A percentile compares a stretch with the other conserved stretches of the same genome.
phyloP scores from a whole-genome alignment of 1,140 invertebrate genomes.

The Sitophilus oryzae region DNA sequence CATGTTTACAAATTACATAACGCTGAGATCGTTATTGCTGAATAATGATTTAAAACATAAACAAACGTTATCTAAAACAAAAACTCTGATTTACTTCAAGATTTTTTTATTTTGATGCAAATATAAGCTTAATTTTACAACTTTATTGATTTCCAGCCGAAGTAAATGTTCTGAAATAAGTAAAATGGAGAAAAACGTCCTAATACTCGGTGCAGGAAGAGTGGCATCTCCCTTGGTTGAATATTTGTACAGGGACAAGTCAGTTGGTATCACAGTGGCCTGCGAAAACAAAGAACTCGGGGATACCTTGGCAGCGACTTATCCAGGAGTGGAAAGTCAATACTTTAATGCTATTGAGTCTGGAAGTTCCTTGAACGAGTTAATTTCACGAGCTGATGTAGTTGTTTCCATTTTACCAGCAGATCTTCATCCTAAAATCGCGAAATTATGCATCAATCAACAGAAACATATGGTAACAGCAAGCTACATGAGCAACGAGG shows the following conservation, averaged over 20 bases:
- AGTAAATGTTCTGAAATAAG: conserved; percentile 50
- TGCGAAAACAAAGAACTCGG: conserved; percentile 85
- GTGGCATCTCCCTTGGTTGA: conserved; percentile 91
- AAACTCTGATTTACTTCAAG: no score
- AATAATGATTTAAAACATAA: no score
- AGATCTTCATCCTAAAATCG: conserved; percentile 76
- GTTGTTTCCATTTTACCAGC: conserved; percentile 90
- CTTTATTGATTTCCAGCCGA: conserved; percentile 43
- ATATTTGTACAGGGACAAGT: conserved; percentile 80
- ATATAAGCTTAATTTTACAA: no score
- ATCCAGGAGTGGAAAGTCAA: conserved; percentile 71
- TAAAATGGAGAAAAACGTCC: conserved; percentile 56
- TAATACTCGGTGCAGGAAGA: conserved; percentile 92
- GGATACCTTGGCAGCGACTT: conserved; percentile 70
- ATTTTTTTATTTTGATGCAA: no score
- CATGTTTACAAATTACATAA: no score
- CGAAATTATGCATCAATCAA: conserved; percentile 79
- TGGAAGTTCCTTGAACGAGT: conserved; percentile 62
- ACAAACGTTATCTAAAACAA: no score
- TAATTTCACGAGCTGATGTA: conserved; percentile 74
- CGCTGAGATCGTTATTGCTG: no score
- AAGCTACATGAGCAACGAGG: conserved; percentile 81
- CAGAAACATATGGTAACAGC: conserved; percentile 93
- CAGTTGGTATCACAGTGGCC: conserved; percentile 76
- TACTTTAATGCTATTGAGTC: conserved; percentile 74